These are phyloP conservation scores for Saccopteryx leptura DNA, from an alignment of 2,113 vertebrate genomes.

Conservation along the genomic window DNA sequence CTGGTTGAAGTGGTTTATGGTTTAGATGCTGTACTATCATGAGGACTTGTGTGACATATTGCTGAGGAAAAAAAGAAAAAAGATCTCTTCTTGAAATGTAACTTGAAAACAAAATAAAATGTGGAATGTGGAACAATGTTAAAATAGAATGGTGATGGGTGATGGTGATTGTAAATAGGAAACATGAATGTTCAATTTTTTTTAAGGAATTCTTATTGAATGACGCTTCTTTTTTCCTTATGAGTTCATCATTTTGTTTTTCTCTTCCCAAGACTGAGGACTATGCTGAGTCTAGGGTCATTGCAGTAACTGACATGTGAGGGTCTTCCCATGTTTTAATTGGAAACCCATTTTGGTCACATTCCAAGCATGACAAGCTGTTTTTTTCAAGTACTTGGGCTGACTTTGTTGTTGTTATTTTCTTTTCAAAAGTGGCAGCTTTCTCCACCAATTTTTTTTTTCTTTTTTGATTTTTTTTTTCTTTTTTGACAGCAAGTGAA, in stretches of 20 bases:
- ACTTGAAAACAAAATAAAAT: conserved; percentile 84
- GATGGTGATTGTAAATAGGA: conserved; percentile 72
- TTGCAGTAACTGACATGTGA: neutral
- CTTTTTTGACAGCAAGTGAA: conserved; percentile 30
- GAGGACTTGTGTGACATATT: conserved; percentile 60
- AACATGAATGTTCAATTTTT: conserved; percentile 54
- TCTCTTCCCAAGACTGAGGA: conserved; percentile 35
- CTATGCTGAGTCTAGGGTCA: neutral
- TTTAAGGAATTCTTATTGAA: conserved; percentile 65
- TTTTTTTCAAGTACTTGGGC: conserved; percentile 37
- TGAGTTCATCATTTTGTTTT: conserved; percentile 45
- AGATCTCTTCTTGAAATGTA: conserved; percentile 78
- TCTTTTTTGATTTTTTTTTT: neutral
- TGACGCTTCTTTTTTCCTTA: neutral
- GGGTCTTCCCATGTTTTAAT: conserved; percentile 63
- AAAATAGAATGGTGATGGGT: conserved; percentile 69
- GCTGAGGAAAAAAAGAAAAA: neutral
- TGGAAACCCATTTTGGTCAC: conserved; percentile 69
- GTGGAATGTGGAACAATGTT: conserved; percentile 63
- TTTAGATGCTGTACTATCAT: conserved; percentile 63
- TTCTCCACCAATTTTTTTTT: conserved; percentile 31
- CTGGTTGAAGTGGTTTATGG: conserved; percentile 70
- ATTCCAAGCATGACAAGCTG: conserved; percentile 57
- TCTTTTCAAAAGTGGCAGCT: neutral
- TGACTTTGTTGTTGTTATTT: neutral